Evolutionary conservation across 2,797 vertebrate species (phyloP), one percentile per base, ranked within the genome.

Genomic region (Harpagifer antarcticus): DNA sequence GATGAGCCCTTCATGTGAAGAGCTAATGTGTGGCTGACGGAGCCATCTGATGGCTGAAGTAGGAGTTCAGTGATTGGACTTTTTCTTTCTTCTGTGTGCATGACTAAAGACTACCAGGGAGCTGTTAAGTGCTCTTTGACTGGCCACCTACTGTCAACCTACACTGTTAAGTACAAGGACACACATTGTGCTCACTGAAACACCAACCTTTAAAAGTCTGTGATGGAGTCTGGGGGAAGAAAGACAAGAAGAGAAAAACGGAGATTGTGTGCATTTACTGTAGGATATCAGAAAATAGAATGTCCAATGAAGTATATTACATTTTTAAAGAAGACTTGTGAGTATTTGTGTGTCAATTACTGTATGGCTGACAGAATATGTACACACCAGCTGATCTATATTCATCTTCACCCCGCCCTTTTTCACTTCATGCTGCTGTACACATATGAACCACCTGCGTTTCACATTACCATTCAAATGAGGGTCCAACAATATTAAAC

Each of bases 61-160:
- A 83, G 72, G 65, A 79, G 54, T 73, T 64, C 43, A 48, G 19
- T 86, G 83, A 91, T 87, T 87, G 70, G 79, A 48, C 54, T 53
- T 50, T 37, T 49, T 63, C 52, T 52, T 53, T 56, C 8, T 8
- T 23, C 27, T 61, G 27, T n/a, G 53, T 56, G 65, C 64, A 45
- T 85, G 85, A 85, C 79, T 84, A 60, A 81, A 76, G 72, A 82
- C 74, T 73, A 66, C 19, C 60, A 17, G 69, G 76, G 49, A 68
- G 67, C 58, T 72, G 78, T 70, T 68, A 55, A 89, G 88, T 69
- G 72, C 80, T 84, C 78, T 79, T 80, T 66, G 63, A 78, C 56
- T 64, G 65, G 57, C 66, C 15, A 45, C 72, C 55, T 61, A 55
- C 65, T 62, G 45, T 73, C 71, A 89, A 80, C 74, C 75, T 60